Base-by-base conservation (phyloP, 2,888 invertebrate genomes). In the Bugulina stolonifera region DNA sequence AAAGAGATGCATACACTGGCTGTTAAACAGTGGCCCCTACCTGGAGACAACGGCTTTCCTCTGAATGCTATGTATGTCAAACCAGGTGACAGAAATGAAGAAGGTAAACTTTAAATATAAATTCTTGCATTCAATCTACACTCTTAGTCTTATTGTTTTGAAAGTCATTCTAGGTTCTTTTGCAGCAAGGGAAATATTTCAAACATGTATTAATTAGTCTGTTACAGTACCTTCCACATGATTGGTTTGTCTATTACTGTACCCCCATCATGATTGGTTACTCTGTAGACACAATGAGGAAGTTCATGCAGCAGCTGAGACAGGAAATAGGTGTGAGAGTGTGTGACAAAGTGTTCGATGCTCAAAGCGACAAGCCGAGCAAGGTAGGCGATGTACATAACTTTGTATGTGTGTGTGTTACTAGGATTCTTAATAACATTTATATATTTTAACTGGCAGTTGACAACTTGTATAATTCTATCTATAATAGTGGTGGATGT, bases 1-100 rank as follows among this genome's bases (percentile, higher is more conserved):
- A 94, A 95, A 81, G 99, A 99, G 83, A 93, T 99, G 93, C 94
- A 94, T 82, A 90, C 94, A 75, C 87, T 99, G 79, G 97, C 97
- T 0, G 92, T 96, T 79, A 78, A 79, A 0, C 92, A 92, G 81
- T 95, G 97, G 85, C 95, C 96, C 82, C 92, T 99, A 79, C 99
- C 99, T 3, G 99, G 99, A 14, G 98, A 99, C 77, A 81, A 90
- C 22, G 93, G 92, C 0, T 99, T 98, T 83, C 97, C 97, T 0
- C 87, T 99, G 23, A 97, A 97, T 86, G 91, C 94, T 18, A 94
- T 98, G 72, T 99, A 95, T 85, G 92, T 91, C 0, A 94, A 91
- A 81, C 96, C 98, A 25, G 85, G 88, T 22, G 89, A 87, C 77
- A 86, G 90, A 25, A 87, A 89, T 72, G 96, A 98, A 85, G 90